phyloP scores from a whole-genome alignment of 1,140 invertebrate species.

The Zophobas atratus region DNA sequence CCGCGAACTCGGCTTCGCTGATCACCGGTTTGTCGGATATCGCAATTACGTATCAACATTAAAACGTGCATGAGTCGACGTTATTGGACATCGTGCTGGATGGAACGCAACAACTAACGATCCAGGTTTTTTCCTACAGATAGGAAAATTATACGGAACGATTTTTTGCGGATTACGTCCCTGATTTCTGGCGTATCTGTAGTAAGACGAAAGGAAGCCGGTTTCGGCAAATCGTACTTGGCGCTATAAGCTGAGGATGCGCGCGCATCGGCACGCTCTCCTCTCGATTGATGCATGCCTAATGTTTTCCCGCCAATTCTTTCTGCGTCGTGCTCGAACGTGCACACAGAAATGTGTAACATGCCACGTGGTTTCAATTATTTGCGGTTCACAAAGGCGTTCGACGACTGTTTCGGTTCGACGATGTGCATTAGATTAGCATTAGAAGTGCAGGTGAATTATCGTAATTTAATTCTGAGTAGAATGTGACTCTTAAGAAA shows the following conservation, averaged over 20 bases:
- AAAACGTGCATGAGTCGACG: slow-evolving; percentile 27
- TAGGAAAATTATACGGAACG: not conserved
- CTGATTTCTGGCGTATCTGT: not conserved
- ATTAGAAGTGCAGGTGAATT: too few relatives aligned
- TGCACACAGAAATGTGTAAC: slow-evolving; percentile 47
- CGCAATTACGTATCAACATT: slow-evolving; percentile 46
- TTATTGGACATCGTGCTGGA: slow-evolving; percentile 18
- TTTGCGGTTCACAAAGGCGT: slow-evolving; percentile 2
- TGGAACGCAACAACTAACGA: not conserved
- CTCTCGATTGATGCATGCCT: not conserved
- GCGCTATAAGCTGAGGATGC: slow-evolving; percentile 34
- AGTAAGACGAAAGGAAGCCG: not conserved
- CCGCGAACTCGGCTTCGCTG: slow-evolving; percentile 50
- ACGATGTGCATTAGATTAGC: too few relatives aligned
- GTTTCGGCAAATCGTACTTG: slow-evolving; percentile 16
- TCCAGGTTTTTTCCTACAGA: slow-evolving; percentile 1
- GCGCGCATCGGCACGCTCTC: slow-evolving; percentile 32
- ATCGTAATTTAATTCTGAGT: too few relatives aligned
- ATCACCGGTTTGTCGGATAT: slow-evolving; percentile 43
- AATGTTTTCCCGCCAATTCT: slow-evolving; percentile 55
- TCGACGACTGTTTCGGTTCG: not conserved
- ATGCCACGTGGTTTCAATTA: slow-evolving; percentile 28
- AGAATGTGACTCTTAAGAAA: not conserved
- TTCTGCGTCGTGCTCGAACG: slow-evolving; percentile 45
- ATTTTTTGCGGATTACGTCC: not conserved